A percentile compares a stretch with the other conserved stretches of the same genome.
These are phyloP conservation scores for Pecten maximus DNA, from an alignment of 2,888 invertebrate species.

Conservation along the genomic window DNA sequence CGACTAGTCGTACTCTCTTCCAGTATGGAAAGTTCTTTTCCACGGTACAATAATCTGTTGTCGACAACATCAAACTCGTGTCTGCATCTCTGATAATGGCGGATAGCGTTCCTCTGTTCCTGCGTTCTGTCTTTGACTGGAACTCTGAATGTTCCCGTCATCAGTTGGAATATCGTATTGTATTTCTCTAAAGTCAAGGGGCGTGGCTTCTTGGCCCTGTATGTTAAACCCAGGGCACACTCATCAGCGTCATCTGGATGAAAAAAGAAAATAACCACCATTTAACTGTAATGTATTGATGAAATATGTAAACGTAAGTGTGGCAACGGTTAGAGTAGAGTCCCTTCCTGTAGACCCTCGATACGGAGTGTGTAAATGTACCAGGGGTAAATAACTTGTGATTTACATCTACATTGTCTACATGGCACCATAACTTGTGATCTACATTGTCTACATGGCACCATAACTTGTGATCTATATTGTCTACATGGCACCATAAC, in stretches of 20 bases:
- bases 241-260: background rate
- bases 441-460: too few relatives aligned
- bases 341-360: conserved; percentile 8
- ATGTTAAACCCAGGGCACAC: background rate
- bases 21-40: background rate
- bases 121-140: background rate
- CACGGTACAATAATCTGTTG: background rate
- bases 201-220: background rate
- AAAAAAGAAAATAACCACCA: background rate
- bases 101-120: conserved; percentile 8
- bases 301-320: background rate
- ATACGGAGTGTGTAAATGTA: too few relatives aligned
- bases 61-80: background rate
- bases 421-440: too few relatives aligned
- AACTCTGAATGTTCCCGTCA: background rate
- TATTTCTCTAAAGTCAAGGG: background rate
- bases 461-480: too few relatives aligned
- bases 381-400: too few relatives aligned
- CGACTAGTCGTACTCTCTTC: background rate
- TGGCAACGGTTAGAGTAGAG: background rate
- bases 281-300: background rate
- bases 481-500: too few relatives aligned
- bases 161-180: conserved; percentile 5
- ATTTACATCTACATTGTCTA: too few relatives aligned
- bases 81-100: background rate